These are phyloP conservation scores for Xyrichtys novacula DNA, from an alignment of 2,797 vertebrate genomes.

Conservation along the genomic window DNA sequence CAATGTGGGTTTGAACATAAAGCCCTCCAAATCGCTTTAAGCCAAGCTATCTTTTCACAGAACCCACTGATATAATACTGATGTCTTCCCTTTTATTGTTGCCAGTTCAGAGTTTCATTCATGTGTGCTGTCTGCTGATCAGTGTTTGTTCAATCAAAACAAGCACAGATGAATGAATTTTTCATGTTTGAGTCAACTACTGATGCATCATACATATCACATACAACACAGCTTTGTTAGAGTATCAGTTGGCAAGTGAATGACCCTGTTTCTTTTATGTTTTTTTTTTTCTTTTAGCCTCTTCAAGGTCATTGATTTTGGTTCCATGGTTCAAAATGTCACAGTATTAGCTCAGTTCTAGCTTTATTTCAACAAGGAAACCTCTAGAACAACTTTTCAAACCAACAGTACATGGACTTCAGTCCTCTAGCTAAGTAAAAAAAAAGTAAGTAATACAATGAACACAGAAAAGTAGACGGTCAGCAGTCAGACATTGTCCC, in stretches of 20 bases:
- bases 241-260: no score
- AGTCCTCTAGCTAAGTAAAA: no score
- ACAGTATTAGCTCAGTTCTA: not conserved
- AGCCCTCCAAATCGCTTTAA: conserved; percentile 17
- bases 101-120: not conserved
- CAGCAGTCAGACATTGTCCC: not conserved
- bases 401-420: no score
- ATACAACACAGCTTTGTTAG: no score
- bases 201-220: no score
- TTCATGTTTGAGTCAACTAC: no score
- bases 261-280: no score
- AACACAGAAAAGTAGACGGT: not conserved
- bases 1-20: not conserved
- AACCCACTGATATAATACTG: conserved; percentile 3
- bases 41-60: conserved; percentile 17
- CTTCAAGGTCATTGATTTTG: no score
- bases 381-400: no score
- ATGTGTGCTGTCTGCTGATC: not conserved
- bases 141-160: not conserved
- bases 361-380: no score
- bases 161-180: not conserved
- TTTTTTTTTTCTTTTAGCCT: no score
- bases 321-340: not conserved
- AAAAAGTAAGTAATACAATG: no score
- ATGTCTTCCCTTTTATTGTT: not conserved